Evolutionary conservation across 2,113 vertebrate species (phyloP), one percentile per base, ranked within the genome.

Genomic region (Actinemys pallida): DNA sequence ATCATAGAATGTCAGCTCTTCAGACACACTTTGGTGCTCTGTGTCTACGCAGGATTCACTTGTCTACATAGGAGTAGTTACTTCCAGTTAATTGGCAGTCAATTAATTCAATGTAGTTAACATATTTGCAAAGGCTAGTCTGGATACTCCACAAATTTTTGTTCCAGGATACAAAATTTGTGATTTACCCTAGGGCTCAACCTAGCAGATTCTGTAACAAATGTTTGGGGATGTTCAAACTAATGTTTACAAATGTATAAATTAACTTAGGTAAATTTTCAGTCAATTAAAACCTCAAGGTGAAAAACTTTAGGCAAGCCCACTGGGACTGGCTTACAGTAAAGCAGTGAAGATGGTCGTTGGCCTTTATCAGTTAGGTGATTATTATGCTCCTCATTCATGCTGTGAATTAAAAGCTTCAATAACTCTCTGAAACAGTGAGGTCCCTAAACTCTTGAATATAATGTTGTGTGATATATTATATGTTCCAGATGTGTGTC

Each of bases 1-100:
- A 72, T 72, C 69, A 42, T 27, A 72, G 92, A 22, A 39, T 35
- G 19, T 27, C 4, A 52, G 27, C 25, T 92, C 35, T 57, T 31
- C 62, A 0, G 35, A 94, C 62, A 25, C 42, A 19, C 42, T 25
- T 16, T 31, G n/a, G 12, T 20, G 5, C 17, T 91, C 45, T 3
- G 0, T 20, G 2, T 29, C 56, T 72, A 2, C 0, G 0, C 2
- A 54, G 86, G 8, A 11, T 35, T 57, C 19, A 45, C 35, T 47
- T 59, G 65, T 69, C 12, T 42, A 1, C 6, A 24, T 3, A 86
- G 9, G 0, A 62, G 20, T 35, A 84, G 11, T 4, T n/a, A 2
- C 62, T 94, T 45, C 29, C 62, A 3, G 42, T 59, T 45, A 11
- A 10, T 1, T 14, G 17, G 1, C 4, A 65, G 17, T 35, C 53